Evolutionary conservation across 64 coral and sea anemone genomes (phyloP), one percentile per base, ranked within the genome.

Genomic region (Dendrophyllia cribrosa): DNA sequence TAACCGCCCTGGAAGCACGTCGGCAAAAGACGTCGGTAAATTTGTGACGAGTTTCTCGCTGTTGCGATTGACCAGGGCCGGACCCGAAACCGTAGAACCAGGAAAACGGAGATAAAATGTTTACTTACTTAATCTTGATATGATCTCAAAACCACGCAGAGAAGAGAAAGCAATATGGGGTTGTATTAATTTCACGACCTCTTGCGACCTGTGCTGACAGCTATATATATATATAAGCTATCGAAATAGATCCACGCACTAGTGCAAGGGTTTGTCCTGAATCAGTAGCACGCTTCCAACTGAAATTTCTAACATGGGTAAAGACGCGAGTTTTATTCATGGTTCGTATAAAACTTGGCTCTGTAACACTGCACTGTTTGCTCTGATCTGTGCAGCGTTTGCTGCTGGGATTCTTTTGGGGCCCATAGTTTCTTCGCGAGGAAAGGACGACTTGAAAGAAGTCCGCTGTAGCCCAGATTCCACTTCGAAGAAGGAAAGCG

Each of bases 121-220:
- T 84, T 67, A 84, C 72, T 49, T 20, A 17, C 45, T 75, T 50
- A 6, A 21, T 84, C 45, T n/a, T 15, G 59, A 84, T 84, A 68
- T 64, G 45, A 84, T 84, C 80, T 65, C 16, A 44, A 63, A 64
- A 44, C 15, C 78, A 67, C 60, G 62, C 80, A 69, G 62, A 84
- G 61, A 67, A 23, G 19, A 22, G 61, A 84, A 66, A 84, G 61
- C 46, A 80, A 80, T 84, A 84, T 43, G 62, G 17, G 79, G 19
- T 16, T 59, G 59, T 62, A 82, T 82, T 82, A 6, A 67, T 84
- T 84, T 51, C 80, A 68, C 62, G 80, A 84, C 80, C 80, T n/a
- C 61, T 21, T 5, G 17, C 61, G 80, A 84, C 62, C 24, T n/a
- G 10, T 43, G 61, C 43, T 84, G 80, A 84, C 80, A 84, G 80